A percentile compares a stretch with the other conserved stretches of the same genome.
Conservation (phyloP, 1,140 invertebrate species). For the Argopecten irradians region DNA sequence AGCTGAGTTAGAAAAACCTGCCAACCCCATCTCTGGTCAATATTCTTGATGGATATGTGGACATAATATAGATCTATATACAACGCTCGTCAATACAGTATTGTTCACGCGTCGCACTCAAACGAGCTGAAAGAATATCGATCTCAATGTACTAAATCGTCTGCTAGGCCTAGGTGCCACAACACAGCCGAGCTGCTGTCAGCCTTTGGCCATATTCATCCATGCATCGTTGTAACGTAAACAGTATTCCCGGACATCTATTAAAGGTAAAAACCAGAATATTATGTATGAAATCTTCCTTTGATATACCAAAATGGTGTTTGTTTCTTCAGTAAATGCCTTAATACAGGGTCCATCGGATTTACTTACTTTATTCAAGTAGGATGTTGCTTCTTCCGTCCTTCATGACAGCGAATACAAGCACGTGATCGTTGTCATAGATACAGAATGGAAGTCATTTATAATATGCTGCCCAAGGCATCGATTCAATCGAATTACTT, state of each 20-base stretch:
- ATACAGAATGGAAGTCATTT: conserved; percentile 15
- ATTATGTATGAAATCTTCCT: not conserved
- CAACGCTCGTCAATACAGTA: not conserved
- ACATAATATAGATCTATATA: not conserved
- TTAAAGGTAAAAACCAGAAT: not conserved
- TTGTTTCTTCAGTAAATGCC: not conserved
- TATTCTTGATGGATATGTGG: not conserved
- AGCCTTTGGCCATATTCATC: no score
- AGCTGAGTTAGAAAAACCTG: no score
- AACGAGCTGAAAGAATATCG: not conserved
- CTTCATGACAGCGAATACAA: not conserved
- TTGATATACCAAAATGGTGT: not conserved
- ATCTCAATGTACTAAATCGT: not conserved
- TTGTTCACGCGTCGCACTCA: not conserved
- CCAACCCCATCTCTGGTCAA: not conserved
- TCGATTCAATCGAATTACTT: no score
- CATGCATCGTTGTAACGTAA: not conserved
- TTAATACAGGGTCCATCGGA: not conserved
- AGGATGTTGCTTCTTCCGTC: not conserved
- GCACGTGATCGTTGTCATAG: conserved; percentile 14
- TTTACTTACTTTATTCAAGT: not conserved
- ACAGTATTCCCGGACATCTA: not conserved
- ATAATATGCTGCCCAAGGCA: no score
- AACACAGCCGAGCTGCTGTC: no score
- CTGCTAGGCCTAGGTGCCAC: no score